Evolutionary conservation across 2,888 invertebrate genomes (phyloP), one percentile per base, ranked within the genome.

Genomic region (Xanthia icteritia): DNA sequence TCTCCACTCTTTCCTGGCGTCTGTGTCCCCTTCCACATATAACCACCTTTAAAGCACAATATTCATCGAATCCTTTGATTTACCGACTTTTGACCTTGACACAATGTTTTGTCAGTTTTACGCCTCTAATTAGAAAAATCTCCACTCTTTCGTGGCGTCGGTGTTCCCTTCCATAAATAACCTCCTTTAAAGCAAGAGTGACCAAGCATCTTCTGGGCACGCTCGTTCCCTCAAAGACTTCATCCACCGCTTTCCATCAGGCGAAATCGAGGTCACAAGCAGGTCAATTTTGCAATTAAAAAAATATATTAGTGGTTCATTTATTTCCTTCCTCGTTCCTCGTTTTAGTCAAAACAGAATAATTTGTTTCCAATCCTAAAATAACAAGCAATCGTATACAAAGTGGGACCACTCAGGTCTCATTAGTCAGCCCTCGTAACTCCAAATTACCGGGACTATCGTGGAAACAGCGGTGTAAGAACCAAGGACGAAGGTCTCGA

Each of bases 391-490:
- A 71, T 66, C 11, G 66, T 56, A 60, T 23, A 65, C 8, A 60
- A 45, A 36, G 20, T n/a, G 31, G 23, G n/a, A 8, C 51, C 13
- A 31, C n/a, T 66, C 42, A 73, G 54, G 74, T 54, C 67, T 76
- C 76, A 74, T 86, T 77, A 85, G 60, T 20, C 63, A 60, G 17
- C 11, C 66, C 15, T 83, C 79, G 82, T 81, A 82, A 84, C 67
- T 73, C 20, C 74, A 79, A 79, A 86, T 84, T 73, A 79, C 69
- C 54, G 48, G 31, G 73, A 42, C 74, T 56, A 58, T 72, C 72
- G 11, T 65, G n/a, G 58, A 67, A 79, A 82, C 70, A 75, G 45
- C 67, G 63, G 68, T 54, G 70, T 67, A n/a, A 61, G 65, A 23
- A 61, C 4, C 39, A 60, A 45, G 27, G 56, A 74, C 42, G 64